Conservation (phyloP, 2,888 invertebrate species). For the Pantelozetes paolii region DNA sequence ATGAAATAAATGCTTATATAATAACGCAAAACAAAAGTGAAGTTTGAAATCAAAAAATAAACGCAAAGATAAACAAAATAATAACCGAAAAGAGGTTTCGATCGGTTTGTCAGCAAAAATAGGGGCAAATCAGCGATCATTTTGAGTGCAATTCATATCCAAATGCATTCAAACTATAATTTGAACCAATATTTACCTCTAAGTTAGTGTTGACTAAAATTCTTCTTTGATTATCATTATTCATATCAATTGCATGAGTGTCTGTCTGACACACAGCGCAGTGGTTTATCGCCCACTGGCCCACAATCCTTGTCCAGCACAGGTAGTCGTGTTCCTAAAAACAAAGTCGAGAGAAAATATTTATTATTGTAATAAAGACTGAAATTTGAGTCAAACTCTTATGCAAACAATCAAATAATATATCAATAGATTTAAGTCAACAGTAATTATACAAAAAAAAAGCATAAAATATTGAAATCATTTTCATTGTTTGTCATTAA, state of each 20-base stretch:
- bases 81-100: too few species aligned
- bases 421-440: not conserved
- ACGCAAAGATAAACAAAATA: too few species aligned
- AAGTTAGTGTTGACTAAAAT: constrained; percentile 4
- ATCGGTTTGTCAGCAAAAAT: too few species aligned
- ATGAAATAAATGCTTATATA: too few species aligned
- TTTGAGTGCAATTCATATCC: too few species aligned
- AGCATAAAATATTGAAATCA: too few species aligned
- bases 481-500: not conserved
- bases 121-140: too few species aligned
- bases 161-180: too few species aligned
- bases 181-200: not conserved
- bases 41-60: too few species aligned
- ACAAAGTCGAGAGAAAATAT: too few species aligned
- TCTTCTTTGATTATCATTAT: constrained; percentile 4
- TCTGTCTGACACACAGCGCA: not conserved
- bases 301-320: not conserved
- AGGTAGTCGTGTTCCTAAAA: constrained; percentile 14
- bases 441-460: not conserved
- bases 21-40: too few species aligned
- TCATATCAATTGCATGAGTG: not conserved
- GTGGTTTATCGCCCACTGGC: constrained; percentile 14
- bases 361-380: not conserved
- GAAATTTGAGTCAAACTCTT: not conserved
- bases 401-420: not conserved